Percentiles rank a stretch among this genome's conserved stretches.
phyloP scores from a whole-genome alignment of 1,140 invertebrate genomes.

The Telenomus remus region DNA sequence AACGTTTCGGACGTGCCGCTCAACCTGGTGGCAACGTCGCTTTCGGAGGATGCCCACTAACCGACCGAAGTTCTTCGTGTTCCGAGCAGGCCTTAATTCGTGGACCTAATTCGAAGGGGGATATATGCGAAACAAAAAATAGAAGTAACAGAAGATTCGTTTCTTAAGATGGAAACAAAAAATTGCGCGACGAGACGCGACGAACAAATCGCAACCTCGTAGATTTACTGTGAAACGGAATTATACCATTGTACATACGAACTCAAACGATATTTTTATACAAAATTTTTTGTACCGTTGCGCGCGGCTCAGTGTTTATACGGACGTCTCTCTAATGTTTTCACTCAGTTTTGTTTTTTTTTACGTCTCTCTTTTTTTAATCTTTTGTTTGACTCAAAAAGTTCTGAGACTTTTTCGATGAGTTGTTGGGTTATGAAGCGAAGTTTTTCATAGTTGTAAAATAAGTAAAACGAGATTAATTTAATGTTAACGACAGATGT shows the following conservation, averaged over 20 bases:
- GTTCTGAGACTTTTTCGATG: too few relatives aligned
- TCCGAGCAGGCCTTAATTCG: conserved; percentile 47
- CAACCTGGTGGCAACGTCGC: conserved; percentile 73
- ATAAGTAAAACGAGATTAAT: too few relatives aligned
- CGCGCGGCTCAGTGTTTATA: conserved; percentile 44
- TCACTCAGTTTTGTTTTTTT: not conserved
- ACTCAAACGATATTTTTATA: conserved; percentile 72
- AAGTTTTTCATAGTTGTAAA: too few relatives aligned
- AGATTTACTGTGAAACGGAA: conserved; percentile 70
- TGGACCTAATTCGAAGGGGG: too few relatives aligned
- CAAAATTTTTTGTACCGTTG: conserved; percentile 73
- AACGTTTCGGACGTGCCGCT: conserved; percentile 73
- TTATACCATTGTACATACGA: conserved; percentile 66
- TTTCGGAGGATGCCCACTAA: conserved; percentile 73
- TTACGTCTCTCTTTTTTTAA: too few relatives aligned
- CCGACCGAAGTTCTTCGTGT: conserved; percentile 10
- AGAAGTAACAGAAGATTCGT: too few relatives aligned
- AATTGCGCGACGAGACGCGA: too few relatives aligned
- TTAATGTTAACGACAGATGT: too few relatives aligned
- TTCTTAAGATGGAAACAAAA: too few relatives aligned
- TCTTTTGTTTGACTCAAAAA: too few relatives aligned
- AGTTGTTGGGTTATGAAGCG: too few relatives aligned
- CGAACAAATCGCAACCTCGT: conserved; percentile 40
- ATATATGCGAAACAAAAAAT: not conserved
- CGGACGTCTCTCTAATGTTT: conserved; percentile 23